These are phyloP conservation scores for Mobula birostris DNA, from an alignment of 2,113 vertebrate species.

Conservation along the genomic window DNA sequence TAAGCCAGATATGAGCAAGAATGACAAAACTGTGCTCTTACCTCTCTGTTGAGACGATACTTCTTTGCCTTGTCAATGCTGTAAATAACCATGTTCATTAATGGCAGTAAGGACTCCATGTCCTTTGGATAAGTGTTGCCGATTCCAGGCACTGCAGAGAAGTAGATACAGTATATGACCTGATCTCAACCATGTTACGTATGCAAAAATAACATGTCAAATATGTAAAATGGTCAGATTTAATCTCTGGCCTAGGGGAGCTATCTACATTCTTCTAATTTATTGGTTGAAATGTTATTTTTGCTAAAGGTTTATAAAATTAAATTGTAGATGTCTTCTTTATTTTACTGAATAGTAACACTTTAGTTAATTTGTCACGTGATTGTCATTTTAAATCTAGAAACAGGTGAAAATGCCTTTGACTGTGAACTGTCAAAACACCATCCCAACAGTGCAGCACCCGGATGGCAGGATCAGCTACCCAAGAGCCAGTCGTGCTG, in stretches of 20 bases:
- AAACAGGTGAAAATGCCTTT: too few species aligned
- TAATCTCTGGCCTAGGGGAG: background rate
- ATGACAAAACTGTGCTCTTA: slow-evolving; percentile 47
- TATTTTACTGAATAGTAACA: too few species aligned
- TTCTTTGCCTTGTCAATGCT: slow-evolving; percentile 96
- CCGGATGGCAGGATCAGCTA: too few species aligned
- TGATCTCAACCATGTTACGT: background rate
- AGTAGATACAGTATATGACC: slow-evolving; percentile 36
- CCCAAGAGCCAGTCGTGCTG: too few species aligned
- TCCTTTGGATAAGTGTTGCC: slow-evolving; percentile 98
- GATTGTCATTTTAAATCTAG: too few species aligned
- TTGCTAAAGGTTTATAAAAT: too few species aligned
- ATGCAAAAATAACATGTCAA: background rate
- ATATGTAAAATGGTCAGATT: background rate
- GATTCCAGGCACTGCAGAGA: slow-evolving; percentile 82
- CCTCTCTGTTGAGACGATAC: slow-evolving; percentile 93
- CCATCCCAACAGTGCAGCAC: too few species aligned
- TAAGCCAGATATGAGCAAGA: background rate
- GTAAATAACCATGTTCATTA: slow-evolving; percentile 99
- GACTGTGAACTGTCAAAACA: too few species aligned
- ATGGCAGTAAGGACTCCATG: slow-evolving; percentile 87
- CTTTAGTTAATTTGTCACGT: too few species aligned
- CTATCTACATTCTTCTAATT: background rate
- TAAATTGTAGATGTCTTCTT: too few species aligned
- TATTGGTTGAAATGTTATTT: background rate